Conservation (phyloP, 2,888 invertebrate species). For the Ornithoptera priamus region DNA sequence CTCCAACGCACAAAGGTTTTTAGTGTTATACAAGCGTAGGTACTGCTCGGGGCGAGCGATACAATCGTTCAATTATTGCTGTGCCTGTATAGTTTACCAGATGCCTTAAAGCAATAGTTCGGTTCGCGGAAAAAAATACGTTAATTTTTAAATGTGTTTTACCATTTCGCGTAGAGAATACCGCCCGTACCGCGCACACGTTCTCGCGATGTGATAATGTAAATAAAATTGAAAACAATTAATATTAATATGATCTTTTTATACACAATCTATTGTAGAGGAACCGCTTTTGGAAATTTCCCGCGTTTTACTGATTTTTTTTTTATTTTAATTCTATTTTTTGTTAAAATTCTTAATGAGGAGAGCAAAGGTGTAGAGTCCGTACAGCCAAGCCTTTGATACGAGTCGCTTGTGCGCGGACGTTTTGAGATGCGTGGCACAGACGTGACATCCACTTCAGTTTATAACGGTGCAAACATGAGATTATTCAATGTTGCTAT, state of each 20-base stretch:
- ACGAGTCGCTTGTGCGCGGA: not conserved
- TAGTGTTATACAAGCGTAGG: constrained; percentile 6
- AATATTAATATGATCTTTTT: constrained; percentile 60
- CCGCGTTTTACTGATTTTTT: constrained; percentile 27
- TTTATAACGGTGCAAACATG: constrained; percentile 42
- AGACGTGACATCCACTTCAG: constrained; percentile 32
- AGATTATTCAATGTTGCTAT: constrained; percentile 53
- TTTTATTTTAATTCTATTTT: not conserved
- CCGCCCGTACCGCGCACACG: constrained; percentile 32
- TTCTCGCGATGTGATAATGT: constrained; percentile 66
- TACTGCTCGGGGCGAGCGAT: constrained; percentile 23
- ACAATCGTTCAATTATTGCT: constrained; percentile 52
- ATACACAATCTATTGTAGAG: constrained; percentile 47
- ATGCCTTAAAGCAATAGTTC: not conserved
- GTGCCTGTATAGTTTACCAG: constrained; percentile 40
- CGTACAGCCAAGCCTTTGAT: not conserved
- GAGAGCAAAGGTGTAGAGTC: not conserved
- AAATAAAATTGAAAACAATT: constrained; percentile 49
- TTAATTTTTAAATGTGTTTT: not conserved
- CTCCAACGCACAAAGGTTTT: constrained; percentile 51
- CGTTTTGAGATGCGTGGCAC: not conserved
- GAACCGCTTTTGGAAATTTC: constrained; percentile 34
- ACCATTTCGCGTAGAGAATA: constrained; percentile 12
- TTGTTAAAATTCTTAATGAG: not conserved
- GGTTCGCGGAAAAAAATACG: not conserved